Percentiles rank a stretch among this genome's conserved stretches.
Evolutionary conservation across 2,888 invertebrate genomes (phyloP).

Genomic region (Syrphus vitripennis): DNA sequence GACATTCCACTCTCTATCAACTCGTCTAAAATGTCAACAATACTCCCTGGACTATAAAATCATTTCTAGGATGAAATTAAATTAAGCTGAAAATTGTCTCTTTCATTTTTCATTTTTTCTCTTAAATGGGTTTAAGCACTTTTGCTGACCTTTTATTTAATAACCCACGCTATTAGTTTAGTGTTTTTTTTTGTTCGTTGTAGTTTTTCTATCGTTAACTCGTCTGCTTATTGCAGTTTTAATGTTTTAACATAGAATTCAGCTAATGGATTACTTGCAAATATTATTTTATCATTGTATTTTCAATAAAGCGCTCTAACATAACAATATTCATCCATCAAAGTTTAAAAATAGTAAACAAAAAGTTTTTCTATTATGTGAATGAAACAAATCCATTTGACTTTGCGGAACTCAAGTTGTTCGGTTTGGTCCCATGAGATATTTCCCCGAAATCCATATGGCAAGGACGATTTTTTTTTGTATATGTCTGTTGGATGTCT

Average conservation of each 20-base stretch:
- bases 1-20: too few relatives aligned
- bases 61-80: neutral
- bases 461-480: conserved; percentile 19
- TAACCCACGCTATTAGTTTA: neutral
- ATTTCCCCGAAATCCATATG: conserved; percentile 20
- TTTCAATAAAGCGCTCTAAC: neutral
- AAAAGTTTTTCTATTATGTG: neutral
- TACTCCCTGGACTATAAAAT: neutral
- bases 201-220: neutral
- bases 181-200: neutral
- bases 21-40: neutral
- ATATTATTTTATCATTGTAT: neutral
- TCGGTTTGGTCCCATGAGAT: neutral
- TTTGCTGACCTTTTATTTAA: neutral
- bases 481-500: conserved; percentile 42
- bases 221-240: neutral
- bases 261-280: conserved; percentile 11
- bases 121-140: neutral
- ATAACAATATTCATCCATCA: conserved; percentile 12
- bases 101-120: neutral
- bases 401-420: neutral
- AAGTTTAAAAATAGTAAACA: conserved; percentile 4
- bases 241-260: neutral
- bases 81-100: neutral
- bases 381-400: neutral